Percentiles rank a stretch among this genome's conserved stretches.
Conservation (phyloP, 2,113 vertebrate species). For the Periophthalmus modestus region DNA sequence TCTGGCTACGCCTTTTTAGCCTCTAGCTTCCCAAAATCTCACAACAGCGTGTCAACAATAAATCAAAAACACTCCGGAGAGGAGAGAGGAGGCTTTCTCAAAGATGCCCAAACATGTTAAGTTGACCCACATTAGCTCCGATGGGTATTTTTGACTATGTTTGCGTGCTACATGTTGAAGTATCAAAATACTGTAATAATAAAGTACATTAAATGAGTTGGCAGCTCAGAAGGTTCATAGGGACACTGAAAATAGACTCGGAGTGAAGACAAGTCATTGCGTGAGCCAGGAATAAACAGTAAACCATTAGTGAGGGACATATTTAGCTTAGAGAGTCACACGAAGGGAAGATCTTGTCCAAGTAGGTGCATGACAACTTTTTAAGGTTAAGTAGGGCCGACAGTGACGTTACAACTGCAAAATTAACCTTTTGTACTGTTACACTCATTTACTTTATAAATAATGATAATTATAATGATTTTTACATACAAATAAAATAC, state of each 20-base stretch:
- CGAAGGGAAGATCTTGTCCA: neutral
- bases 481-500: no score
- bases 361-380: neutral
- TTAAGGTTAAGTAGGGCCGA: neutral
- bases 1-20: conserved; percentile 32
- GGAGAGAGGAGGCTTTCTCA: conserved; percentile 9
- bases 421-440: no score
- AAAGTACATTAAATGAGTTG: neutral
- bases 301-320: neutral
- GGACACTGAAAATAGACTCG: neutral
- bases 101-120: conserved; percentile 47
- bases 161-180: conserved; percentile 4
- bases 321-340: neutral
- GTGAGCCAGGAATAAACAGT: conserved; percentile 6
- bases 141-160: conserved; percentile 7
- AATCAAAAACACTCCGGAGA: conserved; percentile 33
- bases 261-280: conserved; percentile 14
- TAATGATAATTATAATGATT: no score
- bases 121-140: neutral
- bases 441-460: no score
- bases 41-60: conserved; percentile 48
- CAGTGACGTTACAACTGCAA: no score
- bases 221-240: conserved; percentile 17
- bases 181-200: neutral
- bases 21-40: conserved; percentile 39